Evolutionary conservation across 2,797 vertebrate species (phyloP).

Genomic region (Carcharodon carcharias): DNA sequence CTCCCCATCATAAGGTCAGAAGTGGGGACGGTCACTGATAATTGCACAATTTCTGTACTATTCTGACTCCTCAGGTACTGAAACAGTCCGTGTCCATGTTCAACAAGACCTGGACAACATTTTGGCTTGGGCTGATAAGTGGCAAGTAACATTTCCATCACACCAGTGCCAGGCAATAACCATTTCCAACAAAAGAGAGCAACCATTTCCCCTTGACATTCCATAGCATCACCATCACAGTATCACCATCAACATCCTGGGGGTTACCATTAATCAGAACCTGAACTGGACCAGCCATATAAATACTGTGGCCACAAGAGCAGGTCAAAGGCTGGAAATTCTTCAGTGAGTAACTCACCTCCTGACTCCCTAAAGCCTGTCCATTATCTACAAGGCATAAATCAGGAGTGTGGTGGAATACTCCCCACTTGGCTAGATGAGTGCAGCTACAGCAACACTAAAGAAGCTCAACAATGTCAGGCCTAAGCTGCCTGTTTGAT

Average conservation of each 20-base stretch:
- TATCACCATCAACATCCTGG: neutral
- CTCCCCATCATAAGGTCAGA: neutral
- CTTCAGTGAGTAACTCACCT: neutral
- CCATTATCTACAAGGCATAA: neutral
- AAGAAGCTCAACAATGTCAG: neutral
- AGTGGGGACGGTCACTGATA: neutral
- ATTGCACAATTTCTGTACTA: neutral
- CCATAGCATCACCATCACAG: neutral
- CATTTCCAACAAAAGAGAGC: no score
- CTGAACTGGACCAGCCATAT: neutral
- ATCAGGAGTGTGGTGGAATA: neutral
- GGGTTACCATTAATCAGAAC: neutral
- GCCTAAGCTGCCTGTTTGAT: neutral
- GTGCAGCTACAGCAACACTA: neutral
- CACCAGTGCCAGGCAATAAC: neutral
- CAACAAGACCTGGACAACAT: neutral
- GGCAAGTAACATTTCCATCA: neutral
- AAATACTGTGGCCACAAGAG: neutral
- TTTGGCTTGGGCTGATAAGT: neutral
- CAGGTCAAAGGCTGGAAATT: neutral
- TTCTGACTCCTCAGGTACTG: neutral
- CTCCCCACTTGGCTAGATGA: neutral
- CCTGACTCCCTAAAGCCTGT: neutral
- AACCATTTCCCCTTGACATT: neutral
- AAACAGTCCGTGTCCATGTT: neutral